Evolutionary conservation across 2,888 invertebrate genomes (phyloP).

Genomic region (Hololepta plana): DNA sequence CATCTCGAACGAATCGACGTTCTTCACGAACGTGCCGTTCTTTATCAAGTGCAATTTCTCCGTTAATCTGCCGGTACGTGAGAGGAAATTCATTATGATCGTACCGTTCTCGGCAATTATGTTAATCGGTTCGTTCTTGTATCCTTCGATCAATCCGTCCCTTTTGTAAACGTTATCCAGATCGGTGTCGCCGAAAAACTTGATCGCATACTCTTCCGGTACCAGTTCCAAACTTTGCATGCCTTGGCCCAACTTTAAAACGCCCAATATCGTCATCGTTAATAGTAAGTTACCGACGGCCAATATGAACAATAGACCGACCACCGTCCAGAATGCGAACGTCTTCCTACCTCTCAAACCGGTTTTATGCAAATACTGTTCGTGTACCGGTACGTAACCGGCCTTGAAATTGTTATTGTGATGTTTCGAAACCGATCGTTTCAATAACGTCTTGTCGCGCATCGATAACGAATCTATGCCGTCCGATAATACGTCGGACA

Average conservation of each 20-base stretch:
- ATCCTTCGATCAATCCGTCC: constrained; percentile 46
- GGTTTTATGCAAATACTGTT: constrained; percentile 19
- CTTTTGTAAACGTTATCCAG: constrained; percentile 60
- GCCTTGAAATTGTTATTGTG: constrained; percentile 22
- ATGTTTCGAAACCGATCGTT: constrained; percentile 17
- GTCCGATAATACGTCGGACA: constrained; percentile 22
- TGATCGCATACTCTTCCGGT: constrained; percentile 51
- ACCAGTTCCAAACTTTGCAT: constrained; percentile 75
- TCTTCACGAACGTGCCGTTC: constrained; percentile 49
- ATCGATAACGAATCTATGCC: constrained; percentile 19
- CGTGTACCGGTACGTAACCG: constrained; percentile 22
- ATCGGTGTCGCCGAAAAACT: constrained; percentile 61
- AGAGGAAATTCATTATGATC: constrained; percentile 20
- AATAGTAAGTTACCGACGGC: constrained; percentile 65
- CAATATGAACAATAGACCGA: constrained; percentile 47
- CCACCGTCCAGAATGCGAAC: constrained; percentile 64
- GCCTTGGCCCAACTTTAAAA: constrained; percentile 61
- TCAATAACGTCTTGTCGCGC: constrained; percentile 19
- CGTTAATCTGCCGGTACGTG: constrained; percentile 23
- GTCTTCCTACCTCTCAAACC: constrained; percentile 35
- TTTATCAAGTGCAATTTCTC: constrained; percentile 37
- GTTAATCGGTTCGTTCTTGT: constrained; percentile 33
- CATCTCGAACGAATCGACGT: constrained; percentile 49
- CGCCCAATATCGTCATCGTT: constrained; percentile 64
- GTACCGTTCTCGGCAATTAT: constrained; percentile 27